Base-by-base conservation (phyloP, 1,140 invertebrate genomes). In the Platyscapa corneri region DNA sequence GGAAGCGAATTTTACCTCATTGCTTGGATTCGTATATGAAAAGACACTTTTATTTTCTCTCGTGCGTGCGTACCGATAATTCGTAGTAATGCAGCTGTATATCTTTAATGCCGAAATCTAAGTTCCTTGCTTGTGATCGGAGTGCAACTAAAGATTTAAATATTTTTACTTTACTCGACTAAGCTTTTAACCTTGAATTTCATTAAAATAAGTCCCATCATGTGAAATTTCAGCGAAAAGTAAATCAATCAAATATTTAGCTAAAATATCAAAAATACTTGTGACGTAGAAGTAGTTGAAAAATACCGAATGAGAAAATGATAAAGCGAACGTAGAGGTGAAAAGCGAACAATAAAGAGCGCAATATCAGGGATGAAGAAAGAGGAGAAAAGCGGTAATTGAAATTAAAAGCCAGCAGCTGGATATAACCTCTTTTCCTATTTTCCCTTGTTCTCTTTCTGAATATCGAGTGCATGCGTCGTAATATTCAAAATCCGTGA, bases 401-500 rank as follows among this genome's bases (percentile, higher is more conserved):
- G 78, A 89, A 89, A 89, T 89, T 88, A 88, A 88, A 87, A 82
- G 79, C 85, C 46, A 79, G 78, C 88, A 83, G 86, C 84, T 86
- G 82, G 34, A 32, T 20, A 30, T 67, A 56, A 83, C 81, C 70
- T 72, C 81, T 75, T 84, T 65, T 79, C 67, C 23, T 23, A 27
- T 5, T 39, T 6, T 39, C 34, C 37, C 3, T 70, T 16, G 30
- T 18, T 53, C 46, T 30, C 27, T 42, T 34, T 77, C 60, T 82
- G 56, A 3, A 70, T 75, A 56, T 83, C 70, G 42, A 82, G 42
- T 27, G 30, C 23, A 32, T 46, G 30, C 65, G 86, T 32, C 72
- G 86, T 87, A 87, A 89, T 90, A 89, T 89, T 90, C 87, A 86
- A 86, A 90, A 88, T 82, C 87, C 64, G 80, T 86, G 88, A 87